These are phyloP conservation scores for Cololabis saira DNA, from an alignment of 2,113 vertebrate genomes.

Conservation along the genomic window DNA sequence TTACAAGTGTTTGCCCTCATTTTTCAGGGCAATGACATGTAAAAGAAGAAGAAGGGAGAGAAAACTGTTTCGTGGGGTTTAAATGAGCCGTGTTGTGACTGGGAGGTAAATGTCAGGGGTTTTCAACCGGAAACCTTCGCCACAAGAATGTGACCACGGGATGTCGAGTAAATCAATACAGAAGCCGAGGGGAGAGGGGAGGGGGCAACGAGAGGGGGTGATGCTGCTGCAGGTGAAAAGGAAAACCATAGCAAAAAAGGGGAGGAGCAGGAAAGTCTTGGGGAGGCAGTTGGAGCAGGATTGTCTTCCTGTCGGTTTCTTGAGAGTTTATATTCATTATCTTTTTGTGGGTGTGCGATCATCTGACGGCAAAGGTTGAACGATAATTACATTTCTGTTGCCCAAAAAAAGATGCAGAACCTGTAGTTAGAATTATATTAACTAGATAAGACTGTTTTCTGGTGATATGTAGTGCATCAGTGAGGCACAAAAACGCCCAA, in stretches of 20 bases:
- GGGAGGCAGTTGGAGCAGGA: neutral
- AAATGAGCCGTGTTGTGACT: slow-evolving; percentile 66
- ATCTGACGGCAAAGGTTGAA: too few relatives aligned
- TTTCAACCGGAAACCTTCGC: slow-evolving; percentile 77
- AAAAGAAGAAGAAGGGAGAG: neutral
- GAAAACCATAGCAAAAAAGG: slow-evolving; percentile 18
- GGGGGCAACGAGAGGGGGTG: neutral
- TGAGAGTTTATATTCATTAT: too few relatives aligned
- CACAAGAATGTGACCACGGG: slow-evolving; percentile 78
- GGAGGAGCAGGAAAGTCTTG: neutral
- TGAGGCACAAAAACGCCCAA: too few relatives aligned
- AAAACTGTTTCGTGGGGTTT: slow-evolving; percentile 43
- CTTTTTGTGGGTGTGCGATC: too few relatives aligned
- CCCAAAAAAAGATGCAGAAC: too few relatives aligned
- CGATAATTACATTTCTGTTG: too few relatives aligned
- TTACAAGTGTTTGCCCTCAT: slow-evolving; percentile 15
- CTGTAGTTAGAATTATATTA: too few relatives aligned
- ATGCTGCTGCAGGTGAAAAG: slow-evolving; percentile 29
- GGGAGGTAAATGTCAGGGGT: slow-evolving; percentile 69
- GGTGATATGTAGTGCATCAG: too few relatives aligned
- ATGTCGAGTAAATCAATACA: slow-evolving; percentile 73
- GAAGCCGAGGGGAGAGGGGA: slow-evolving; percentile 44
- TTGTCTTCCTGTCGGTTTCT: too few relatives aligned
- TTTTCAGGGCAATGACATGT: neutral
- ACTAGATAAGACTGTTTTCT: too few relatives aligned